Conservation (phyloP, 2,113 vertebrate genomes). For the Hippocampus comes region DNA sequence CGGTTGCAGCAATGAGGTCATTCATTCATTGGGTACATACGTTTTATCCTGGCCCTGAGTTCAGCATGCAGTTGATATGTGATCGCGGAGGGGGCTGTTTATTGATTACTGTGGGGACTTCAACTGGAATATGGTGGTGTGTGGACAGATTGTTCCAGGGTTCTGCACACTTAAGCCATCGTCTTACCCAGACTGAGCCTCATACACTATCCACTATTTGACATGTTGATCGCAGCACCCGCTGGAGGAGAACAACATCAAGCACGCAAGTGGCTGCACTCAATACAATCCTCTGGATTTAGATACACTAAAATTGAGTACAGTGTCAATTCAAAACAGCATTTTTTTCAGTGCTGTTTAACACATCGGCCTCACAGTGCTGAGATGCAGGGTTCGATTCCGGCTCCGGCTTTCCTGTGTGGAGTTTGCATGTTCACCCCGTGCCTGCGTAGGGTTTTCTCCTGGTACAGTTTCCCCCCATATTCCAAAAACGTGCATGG, state of each 20-base stretch:
- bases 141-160: slow-evolving; percentile 47
- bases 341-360: too few relatives aligned
- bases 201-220: slow-evolving; percentile 48
- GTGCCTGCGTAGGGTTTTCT: too few relatives aligned
- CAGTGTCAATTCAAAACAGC: too few relatives aligned
- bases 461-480: too few relatives aligned
- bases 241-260: slow-evolving; percentile 39
- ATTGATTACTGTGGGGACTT: slow-evolving; percentile 67
- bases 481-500: too few relatives aligned
- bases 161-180: slow-evolving; percentile 42
- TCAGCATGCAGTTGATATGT: slow-evolving; percentile 62
- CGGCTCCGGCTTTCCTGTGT: too few relatives aligned
- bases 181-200: slow-evolving; percentile 28
- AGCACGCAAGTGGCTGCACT: slow-evolving; percentile 5
- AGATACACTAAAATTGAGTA: too few relatives aligned
- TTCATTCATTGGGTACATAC: slow-evolving; percentile 37
- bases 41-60: slow-evolving; percentile 43
- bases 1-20: slow-evolving; percentile 24
- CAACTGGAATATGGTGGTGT: slow-evolving; percentile 43
- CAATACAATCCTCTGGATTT: too few relatives aligned
- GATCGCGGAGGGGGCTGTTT: slow-evolving; percentile 52
- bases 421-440: too few relatives aligned
- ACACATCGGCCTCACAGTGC: too few relatives aligned
- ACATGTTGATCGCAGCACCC: slow-evolving; percentile 45
- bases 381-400: too few relatives aligned